phyloP scores from a whole-genome alignment of 2,888 invertebrate species.

The Meteorus cinctellus region DNA sequence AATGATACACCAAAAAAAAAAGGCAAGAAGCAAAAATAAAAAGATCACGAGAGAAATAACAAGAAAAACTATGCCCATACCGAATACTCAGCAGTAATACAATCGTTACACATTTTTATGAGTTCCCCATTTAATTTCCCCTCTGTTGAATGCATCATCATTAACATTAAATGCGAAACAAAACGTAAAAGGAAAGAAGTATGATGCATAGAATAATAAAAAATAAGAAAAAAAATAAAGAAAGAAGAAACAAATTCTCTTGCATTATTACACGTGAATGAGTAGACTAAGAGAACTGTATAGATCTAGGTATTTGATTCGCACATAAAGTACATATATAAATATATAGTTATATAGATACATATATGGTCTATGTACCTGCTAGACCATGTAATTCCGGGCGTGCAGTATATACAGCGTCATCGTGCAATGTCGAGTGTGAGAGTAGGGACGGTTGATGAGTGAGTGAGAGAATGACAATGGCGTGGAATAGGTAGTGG shows the following conservation, averaged over 20 bases:
- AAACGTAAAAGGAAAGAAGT: neutral
- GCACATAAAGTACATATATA: neutral
- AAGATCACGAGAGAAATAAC: neutral
- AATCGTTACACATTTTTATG: neutral
- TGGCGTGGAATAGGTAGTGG: neutral
- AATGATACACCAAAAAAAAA: constrained; percentile 7
- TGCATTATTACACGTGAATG: constrained; percentile 26
- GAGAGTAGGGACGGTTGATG: constrained; percentile 46
- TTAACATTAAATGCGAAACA: constrained; percentile 23
- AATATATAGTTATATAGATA: constrained; percentile 17
- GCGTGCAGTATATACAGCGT: constrained; percentile 39
- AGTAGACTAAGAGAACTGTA: constrained; percentile 19
- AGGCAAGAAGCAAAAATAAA: neutral
- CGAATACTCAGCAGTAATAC: neutral
- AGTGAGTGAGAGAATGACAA: constrained; percentile 29
- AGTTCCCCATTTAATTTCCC: neutral
- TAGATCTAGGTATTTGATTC: constrained; percentile 30
- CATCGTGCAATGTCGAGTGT: constrained; percentile 49
- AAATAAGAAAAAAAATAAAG: no score
- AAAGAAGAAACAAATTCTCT: neutral
- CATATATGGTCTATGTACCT: constrained; percentile 26
- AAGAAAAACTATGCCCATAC: neutral
- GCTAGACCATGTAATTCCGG: constrained; percentile 43
- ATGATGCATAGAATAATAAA: no score
- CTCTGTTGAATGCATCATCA: neutral